phyloP scores from a whole-genome alignment of 92 coral and sea anemone genomes.

The Palythoa heliodiscus region DNA sequence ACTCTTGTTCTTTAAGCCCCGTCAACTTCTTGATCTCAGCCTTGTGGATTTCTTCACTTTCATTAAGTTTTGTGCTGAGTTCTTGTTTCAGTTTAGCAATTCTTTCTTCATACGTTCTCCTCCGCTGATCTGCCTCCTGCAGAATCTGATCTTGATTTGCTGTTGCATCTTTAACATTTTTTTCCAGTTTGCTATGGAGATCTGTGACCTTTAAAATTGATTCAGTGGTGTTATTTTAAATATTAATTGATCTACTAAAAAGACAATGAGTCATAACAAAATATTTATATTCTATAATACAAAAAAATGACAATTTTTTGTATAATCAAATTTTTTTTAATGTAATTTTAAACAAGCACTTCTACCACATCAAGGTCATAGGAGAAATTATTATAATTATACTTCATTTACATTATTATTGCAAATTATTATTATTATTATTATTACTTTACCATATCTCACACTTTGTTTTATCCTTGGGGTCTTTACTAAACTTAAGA shows the following conservation, averaged over 20 bases:
- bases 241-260: too few relatives aligned
- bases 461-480: too few relatives aligned
- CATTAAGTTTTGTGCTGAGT: slow-evolving; percentile 70
- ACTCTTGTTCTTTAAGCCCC: slow-evolving; percentile 75
- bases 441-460: too few relatives aligned
- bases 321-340: too few relatives aligned
- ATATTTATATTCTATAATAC: too few relatives aligned
- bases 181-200: slow-evolving; percentile 73
- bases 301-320: too few relatives aligned
- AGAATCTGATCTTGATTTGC: slow-evolving; percentile 65
- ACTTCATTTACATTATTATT: background rate
- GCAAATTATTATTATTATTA: too few relatives aligned
- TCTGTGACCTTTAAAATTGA: slow-evolving; percentile 63
- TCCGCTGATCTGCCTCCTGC: slow-evolving; percentile 72
- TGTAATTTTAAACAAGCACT: background rate
- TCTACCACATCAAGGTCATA: background rate
- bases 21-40: slow-evolving; percentile 67
- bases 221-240: too few relatives aligned
- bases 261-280: too few relatives aligned
- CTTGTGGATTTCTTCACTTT: slow-evolving; percentile 59
- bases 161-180: slow-evolving; percentile 61
- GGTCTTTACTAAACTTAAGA: too few relatives aligned
- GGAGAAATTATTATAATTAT: background rate
- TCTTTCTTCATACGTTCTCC: slow-evolving; percentile 75
- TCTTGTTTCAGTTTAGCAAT: slow-evolving; percentile 67